These are phyloP conservation scores for Microtus oregoni DNA, from an alignment of 2,113 vertebrate species.

Conservation along the genomic window DNA sequence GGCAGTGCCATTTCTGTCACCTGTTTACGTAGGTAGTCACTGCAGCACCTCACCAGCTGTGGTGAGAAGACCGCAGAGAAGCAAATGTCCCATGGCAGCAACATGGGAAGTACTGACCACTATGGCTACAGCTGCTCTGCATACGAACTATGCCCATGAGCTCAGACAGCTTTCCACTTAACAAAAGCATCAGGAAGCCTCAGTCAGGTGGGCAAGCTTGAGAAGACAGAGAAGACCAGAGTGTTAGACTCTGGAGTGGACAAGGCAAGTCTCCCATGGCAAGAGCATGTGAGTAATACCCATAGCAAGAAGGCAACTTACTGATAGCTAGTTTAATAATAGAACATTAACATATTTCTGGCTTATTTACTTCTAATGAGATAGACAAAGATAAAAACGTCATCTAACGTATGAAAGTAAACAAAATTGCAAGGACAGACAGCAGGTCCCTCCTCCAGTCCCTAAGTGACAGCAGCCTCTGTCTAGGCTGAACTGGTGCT, in stretches of 20 bases:
- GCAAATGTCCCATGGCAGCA: background rate
- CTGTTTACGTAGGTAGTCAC: background rate
- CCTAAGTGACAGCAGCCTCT: background rate
- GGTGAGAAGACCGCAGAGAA: background rate
- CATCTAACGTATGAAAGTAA: background rate
- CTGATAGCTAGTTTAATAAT: background rate
- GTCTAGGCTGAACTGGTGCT: too few species aligned
- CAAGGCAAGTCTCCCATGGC: background rate
- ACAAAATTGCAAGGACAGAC: background rate
- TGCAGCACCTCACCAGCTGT: background rate
- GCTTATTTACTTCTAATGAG: background rate
- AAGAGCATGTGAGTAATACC: background rate
- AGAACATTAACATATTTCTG: background rate
- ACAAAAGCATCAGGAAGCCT: background rate
- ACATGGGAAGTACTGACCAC: background rate
- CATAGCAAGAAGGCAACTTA: background rate
- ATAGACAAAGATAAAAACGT: background rate
- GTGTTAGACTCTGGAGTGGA: background rate
- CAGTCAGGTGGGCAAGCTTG: too few species aligned
- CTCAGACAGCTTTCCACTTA: background rate
- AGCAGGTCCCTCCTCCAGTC: background rate
- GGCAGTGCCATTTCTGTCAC: background rate
- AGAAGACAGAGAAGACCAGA: background rate
- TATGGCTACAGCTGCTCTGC: background rate
- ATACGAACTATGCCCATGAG: too few species aligned